Evolutionary conservation across 2,797 vertebrate species (phyloP).

Genomic region (Sebastes iracundus): DNA sequence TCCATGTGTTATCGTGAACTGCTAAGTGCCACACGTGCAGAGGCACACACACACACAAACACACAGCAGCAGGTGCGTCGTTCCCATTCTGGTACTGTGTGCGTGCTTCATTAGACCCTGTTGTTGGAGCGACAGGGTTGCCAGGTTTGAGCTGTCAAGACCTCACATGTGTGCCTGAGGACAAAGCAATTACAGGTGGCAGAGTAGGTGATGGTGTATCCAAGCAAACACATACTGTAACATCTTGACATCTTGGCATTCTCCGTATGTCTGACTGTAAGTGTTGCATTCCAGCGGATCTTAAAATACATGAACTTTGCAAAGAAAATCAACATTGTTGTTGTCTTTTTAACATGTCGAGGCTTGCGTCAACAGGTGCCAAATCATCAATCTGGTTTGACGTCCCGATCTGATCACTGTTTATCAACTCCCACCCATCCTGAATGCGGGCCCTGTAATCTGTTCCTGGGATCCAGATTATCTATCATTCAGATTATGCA

Average conservation of each 20-base stretch:
- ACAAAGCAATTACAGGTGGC: conserved; percentile 72
- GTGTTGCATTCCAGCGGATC: neutral
- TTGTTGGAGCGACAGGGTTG: conserved; percentile 55
- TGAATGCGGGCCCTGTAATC: conserved; percentile 39
- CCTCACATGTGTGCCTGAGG: conserved; percentile 60
- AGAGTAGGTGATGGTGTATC: conserved; percentile 35
- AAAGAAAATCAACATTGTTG: neutral
- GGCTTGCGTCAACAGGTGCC: neutral
- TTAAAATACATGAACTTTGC: neutral
- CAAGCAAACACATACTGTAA: conserved; percentile 21
- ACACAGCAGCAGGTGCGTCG: conserved; percentile 36
- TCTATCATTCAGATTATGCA: conserved; percentile 59
- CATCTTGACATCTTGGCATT: conserved; percentile 3
- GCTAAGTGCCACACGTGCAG: conserved; percentile 1
- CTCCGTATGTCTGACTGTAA: neutral
- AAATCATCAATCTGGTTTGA: conserved; percentile 2
- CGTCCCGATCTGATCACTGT: conserved; percentile 14
- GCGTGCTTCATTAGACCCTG: conserved; percentile 68
- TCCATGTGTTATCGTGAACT: conserved; percentile 4
- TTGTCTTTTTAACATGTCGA: neutral
- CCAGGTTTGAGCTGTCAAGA: conserved; percentile 67
- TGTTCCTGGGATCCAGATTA: conserved; percentile 62
- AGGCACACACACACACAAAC: neutral
- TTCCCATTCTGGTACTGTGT: conserved; percentile 27
- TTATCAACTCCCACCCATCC: neutral